Percentiles rank a stretch among this genome's conserved stretches.
Evolutionary conservation across 2,797 vertebrate genomes (phyloP).

Genomic region (Coccyzus lansbergi): DNA sequence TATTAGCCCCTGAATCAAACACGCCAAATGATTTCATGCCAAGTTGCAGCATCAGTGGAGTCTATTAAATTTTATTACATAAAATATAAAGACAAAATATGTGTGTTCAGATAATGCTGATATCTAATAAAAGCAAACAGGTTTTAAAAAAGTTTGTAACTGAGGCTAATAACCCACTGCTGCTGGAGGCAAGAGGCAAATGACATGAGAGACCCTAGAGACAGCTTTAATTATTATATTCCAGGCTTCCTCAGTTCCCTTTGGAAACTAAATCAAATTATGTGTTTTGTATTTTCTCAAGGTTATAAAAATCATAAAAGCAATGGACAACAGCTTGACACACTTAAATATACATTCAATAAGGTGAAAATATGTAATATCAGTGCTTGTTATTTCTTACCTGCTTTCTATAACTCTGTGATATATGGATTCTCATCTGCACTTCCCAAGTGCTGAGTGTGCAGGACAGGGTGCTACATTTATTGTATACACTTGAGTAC

Average conservation of each 20-base stretch:
- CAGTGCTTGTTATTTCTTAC: not conserved
- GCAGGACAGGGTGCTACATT: not conserved
- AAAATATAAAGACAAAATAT: slow-evolving; percentile 8
- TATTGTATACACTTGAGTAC: not conserved
- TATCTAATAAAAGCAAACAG: not conserved
- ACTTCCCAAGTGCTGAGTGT: not conserved
- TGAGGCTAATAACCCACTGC: not conserved
- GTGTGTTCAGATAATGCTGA: not conserved
- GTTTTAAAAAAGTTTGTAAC: not conserved
- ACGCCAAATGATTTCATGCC: not conserved
- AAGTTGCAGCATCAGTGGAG: not conserved
- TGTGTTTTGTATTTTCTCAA: not conserved
- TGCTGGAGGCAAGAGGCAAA: not conserved
- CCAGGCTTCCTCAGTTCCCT: not conserved
- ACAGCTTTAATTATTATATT: not conserved
- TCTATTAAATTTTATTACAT: slow-evolving; percentile 29
- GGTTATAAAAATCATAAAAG: not conserved
- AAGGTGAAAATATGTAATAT: not conserved
- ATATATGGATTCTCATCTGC: not conserved
- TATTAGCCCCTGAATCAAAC: not conserved
- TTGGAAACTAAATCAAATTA: not conserved
- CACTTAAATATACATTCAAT: not conserved
- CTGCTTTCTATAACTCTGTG: not conserved
- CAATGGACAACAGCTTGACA: not conserved
- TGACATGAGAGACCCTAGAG: not conserved